These are phyloP conservation scores for Glandiceps talaboti DNA, from an alignment of 53 echinoderm and acorn worm species.

Conservation along the genomic window DNA sequence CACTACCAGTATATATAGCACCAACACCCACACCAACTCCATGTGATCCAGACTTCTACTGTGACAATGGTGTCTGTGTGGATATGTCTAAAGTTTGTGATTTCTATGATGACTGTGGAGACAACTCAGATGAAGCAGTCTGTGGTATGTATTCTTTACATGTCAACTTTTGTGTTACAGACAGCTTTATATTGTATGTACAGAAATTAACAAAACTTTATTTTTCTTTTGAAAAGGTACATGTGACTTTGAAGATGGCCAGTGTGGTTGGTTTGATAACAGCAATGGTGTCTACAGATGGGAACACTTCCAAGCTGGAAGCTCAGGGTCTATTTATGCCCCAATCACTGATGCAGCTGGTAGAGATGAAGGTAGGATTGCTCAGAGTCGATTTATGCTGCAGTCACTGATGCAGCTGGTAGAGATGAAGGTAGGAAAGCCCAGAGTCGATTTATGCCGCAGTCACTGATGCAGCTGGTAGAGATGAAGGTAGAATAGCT, in stretches of 20 bases:
- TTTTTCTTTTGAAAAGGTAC: conserved; percentile 23
- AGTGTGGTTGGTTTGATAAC: conserved; percentile 57
- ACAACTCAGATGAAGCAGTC: conserved; percentile 35
- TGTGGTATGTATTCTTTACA: conserved; percentile 48
- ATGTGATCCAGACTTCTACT: conserved; percentile 20
- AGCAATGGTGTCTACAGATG: neutral
- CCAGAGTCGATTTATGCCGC: no score
- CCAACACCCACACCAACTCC: conserved; percentile 19
- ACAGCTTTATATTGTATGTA: no score
- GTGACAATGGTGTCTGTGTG: conserved; percentile 32
- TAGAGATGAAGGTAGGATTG: neutral
- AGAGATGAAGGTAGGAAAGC: no score
- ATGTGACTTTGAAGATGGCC: conserved; percentile 80
- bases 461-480: no score
- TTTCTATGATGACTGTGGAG: conserved; percentile 59
- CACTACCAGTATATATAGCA: conserved; percentile 25
- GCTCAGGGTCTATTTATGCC: neutral
- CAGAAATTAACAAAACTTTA: no score
- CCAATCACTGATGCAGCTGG: conserved; percentile 3
- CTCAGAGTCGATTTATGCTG: no score
- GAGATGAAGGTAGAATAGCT: no score
- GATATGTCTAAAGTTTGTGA: conserved; percentile 29
- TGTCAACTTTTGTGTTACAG: no score
- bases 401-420: no score
- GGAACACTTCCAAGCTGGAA: neutral